Evolutionary conservation across 2,888 invertebrate genomes (phyloP).

Genomic region (Oscheius sp.): DNA sequence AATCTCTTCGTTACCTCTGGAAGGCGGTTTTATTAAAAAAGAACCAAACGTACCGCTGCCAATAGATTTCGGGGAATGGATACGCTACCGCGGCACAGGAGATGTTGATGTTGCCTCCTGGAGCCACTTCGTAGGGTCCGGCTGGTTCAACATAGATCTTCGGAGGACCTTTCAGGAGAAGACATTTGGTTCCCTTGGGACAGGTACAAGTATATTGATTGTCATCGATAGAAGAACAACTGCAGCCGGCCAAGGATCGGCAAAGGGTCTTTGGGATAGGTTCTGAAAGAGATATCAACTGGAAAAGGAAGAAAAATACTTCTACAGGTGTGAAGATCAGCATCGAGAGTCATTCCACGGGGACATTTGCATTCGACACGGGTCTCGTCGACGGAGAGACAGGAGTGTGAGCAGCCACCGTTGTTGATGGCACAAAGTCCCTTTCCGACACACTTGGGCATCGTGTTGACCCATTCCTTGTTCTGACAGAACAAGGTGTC

Average conservation of each 20-base stretch:
- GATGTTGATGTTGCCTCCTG: constrained; percentile 71
- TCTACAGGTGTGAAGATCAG: constrained; percentile 67
- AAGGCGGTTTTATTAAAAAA: constrained; percentile 14
- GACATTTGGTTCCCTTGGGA: constrained; percentile 65
- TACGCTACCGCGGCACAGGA: constrained; percentile 71
- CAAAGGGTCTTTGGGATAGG: constrained; percentile 71
- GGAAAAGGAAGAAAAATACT: constrained; percentile 46
- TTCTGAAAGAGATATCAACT: constrained; percentile 48
- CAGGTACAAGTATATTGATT: constrained; percentile 69
- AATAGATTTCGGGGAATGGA: constrained; percentile 71
- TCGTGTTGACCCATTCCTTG: constrained; percentile 69
- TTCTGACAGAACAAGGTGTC: constrained; percentile 72
- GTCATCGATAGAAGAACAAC: constrained; percentile 65
- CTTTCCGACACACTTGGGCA: constrained; percentile 67
- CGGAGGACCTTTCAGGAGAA: constrained; percentile 67
- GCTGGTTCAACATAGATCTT: constrained; percentile 70
- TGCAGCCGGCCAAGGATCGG: constrained; percentile 68
- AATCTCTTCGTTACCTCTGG: constrained; percentile 54
- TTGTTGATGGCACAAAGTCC: constrained; percentile 68
- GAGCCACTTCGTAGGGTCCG: constrained; percentile 69
- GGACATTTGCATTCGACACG: constrained; percentile 71
- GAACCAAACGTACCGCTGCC: constrained; percentile 59
- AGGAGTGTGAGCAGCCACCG: constrained; percentile 71
- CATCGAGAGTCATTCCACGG: constrained; percentile 67
- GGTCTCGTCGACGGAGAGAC: constrained; percentile 66